These are phyloP conservation scores for Dasysyrphus albostriatus DNA, from an alignment of 2,888 invertebrate genomes.

Conservation along the genomic window DNA sequence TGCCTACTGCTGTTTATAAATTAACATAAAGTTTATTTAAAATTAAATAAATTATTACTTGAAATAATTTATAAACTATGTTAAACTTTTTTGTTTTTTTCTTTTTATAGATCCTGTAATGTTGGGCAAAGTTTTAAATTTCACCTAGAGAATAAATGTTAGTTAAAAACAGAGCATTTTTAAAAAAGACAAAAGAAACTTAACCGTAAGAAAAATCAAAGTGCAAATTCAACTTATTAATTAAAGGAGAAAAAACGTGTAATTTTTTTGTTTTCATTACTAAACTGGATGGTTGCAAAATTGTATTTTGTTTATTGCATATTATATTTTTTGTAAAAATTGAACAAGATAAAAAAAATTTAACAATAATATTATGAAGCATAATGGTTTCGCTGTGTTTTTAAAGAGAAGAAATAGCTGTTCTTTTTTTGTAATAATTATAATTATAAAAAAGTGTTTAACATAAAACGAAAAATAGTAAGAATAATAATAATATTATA, in stretches of 20 bases:
- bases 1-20: not conserved
- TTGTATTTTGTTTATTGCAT: slow-evolving; percentile 18
- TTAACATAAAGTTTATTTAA: not conserved
- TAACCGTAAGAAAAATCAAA: slow-evolving; percentile 33
- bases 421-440: slow-evolving; percentile 42
- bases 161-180: not conserved
- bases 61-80: not conserved
- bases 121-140: not conserved
- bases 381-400: slow-evolving; percentile 30
- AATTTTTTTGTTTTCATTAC: not conserved
- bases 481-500: slow-evolving; percentile 52
- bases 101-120: not conserved
- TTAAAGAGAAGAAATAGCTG: slow-evolving; percentile 55
- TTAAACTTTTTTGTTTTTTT: not conserved
- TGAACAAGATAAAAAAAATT: slow-evolving; percentile 44
- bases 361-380: slow-evolving; percentile 27
- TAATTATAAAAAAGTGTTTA: slow-evolving; percentile 27
- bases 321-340: slow-evolving; percentile 30
- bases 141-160: slow-evolving; percentile 9
- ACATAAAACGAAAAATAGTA: slow-evolving; percentile 37
- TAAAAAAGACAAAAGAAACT: slow-evolving; percentile 36
- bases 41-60: not conserved
- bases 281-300: slow-evolving; percentile 28
- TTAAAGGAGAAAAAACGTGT: not conserved
- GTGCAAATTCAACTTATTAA: slow-evolving; percentile 4